A percentile compares a stretch with the other conserved stretches of the same genome.
Conservation (phyloP, 2,797 vertebrate species). For the Urophycis tenuis region DNA sequence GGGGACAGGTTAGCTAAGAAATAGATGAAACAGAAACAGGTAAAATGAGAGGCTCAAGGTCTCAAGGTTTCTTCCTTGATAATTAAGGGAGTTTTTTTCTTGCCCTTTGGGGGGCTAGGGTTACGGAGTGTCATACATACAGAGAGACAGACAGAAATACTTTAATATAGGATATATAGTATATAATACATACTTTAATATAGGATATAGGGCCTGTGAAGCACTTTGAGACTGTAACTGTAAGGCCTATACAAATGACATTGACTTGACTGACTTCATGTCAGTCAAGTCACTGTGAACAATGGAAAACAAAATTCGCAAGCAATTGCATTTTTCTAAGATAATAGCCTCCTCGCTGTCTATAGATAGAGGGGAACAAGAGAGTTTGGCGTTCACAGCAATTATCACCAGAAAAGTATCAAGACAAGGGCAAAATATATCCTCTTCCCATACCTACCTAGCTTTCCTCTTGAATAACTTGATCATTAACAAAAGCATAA, state of each 20-base stretch:
- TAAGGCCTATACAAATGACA: no score
- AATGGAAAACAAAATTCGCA: not conserved
- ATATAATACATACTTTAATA: no score
- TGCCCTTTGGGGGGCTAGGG: no score
- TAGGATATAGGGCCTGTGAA: no score
- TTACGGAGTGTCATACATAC: no score
- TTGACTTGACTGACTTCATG: no score
- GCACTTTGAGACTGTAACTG: no score
- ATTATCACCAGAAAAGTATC: constrained; percentile 13
- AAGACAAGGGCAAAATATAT: constrained; percentile 1
- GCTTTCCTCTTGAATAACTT: not conserved
- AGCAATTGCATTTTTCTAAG: not conserved
- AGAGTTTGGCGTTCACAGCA: constrained; percentile 11
- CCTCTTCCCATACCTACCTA: not conserved
- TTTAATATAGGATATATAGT: no score
- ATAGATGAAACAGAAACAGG: not conserved
- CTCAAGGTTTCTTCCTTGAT: no score
- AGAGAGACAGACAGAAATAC: no score
- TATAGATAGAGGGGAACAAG: not conserved
- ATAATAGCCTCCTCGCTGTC: not conserved
- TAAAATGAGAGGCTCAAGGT: not conserved
- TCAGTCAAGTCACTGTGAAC: no score
- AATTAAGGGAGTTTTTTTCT: no score
- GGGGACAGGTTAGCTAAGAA: not conserved
- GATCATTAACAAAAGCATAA: not conserved